Conservation (phyloP, 2,797 vertebrate genomes). For the Premnoplex brunnescens region DNA sequence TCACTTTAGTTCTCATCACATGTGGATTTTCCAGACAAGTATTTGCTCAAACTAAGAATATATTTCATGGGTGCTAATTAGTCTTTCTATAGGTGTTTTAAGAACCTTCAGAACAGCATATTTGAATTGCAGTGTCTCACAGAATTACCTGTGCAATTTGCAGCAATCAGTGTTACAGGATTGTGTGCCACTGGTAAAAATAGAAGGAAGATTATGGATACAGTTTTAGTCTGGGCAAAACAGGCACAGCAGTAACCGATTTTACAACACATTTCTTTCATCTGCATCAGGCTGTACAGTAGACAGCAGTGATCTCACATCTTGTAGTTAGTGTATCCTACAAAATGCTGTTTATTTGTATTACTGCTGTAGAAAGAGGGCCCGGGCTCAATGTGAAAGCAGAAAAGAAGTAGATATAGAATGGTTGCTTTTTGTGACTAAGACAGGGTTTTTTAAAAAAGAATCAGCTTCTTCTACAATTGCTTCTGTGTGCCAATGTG, state of each 20-base stretch:
- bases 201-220: background rate
- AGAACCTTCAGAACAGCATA: background rate
- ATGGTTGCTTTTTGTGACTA: background rate
- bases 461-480: background rate
- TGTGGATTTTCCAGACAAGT: background rate
- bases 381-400: background rate
- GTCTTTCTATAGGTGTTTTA: background rate
- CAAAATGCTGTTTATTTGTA: background rate
- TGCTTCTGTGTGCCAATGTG: background rate
- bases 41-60: background rate
- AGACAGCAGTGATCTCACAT: background rate
- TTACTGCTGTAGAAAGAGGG: background rate
- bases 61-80: background rate
- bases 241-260: background rate
- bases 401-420: background rate
- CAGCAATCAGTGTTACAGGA: background rate
- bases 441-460: fast-evolving
- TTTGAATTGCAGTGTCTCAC: background rate
- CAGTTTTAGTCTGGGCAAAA: background rate
- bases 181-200: background rate
- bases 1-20: background rate
- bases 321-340: background rate
- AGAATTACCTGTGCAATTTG: background rate
- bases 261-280: background rate
- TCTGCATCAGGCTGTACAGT: background rate